Evolutionary conservation across 2,797 vertebrate genomes (phyloP).

Genomic region (Poecilia wingei): DNA sequence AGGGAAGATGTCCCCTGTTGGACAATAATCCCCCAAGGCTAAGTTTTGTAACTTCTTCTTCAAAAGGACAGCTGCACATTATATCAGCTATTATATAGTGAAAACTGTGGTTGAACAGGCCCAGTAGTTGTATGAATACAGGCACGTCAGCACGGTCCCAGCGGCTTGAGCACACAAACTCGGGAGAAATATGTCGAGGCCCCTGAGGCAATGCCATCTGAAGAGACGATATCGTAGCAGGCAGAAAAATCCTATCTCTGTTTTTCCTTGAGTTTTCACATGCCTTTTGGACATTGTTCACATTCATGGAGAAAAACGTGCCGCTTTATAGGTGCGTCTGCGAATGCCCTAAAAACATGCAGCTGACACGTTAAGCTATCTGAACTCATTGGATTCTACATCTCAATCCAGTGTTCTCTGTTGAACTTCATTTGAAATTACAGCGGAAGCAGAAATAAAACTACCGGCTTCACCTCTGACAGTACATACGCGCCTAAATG

Average conservation of each 20-base stretch:
- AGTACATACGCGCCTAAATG: background rate
- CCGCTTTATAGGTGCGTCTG: background rate
- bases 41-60: background rate
- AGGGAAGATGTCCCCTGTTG: background rate
- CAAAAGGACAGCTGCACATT: slow-evolving; percentile 2
- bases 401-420: background rate
- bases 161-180: background rate
- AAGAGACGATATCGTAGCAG: background rate
- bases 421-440: background rate
- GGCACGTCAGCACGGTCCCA: background rate
- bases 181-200: background rate
- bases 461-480: background rate
- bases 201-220: background rate
- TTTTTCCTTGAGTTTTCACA: background rate
- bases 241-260: background rate
- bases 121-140: background rate
- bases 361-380: background rate
- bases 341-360: background rate
- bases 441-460: background rate
- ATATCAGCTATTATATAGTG: background rate
- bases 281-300: background rate
- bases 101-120: background rate
- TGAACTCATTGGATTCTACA: background rate
- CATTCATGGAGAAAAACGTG: background rate
- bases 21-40: background rate